Percentiles rank a stretch among this genome's conserved stretches.
Conservation (phyloP, 1,140 invertebrate genomes). For the Listronotus bonariensis region DNA sequence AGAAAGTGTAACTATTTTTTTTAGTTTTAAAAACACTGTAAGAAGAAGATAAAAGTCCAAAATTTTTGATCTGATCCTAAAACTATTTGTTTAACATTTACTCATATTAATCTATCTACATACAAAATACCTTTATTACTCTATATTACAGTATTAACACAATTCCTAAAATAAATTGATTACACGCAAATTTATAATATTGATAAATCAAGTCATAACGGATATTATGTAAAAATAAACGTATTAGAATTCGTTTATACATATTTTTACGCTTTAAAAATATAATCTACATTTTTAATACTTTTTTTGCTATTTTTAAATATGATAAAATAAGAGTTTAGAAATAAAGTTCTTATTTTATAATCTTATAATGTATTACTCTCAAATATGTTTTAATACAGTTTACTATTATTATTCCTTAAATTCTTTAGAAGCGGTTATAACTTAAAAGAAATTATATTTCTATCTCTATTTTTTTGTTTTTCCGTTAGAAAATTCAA, state of each 20-base stretch:
- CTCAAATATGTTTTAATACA: no score
- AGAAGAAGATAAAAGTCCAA: no score
- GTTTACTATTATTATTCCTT: no score
- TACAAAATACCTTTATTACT: neutral
- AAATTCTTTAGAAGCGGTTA: no score
- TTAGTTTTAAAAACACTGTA: no score
- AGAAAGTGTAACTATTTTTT: no score
- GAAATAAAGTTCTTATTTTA: no score
- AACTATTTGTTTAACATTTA: neutral
- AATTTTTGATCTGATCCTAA: no score
- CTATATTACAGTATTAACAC: slow-evolving; percentile 16
- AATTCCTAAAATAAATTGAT: slow-evolving; percentile 35
- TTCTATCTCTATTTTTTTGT: no score
- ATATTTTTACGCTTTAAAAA: slow-evolving; percentile 40
- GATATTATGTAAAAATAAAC: slow-evolving; percentile 42
- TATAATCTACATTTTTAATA: slow-evolving; percentile 23
- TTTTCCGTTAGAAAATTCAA: no score
- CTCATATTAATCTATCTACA: neutral
- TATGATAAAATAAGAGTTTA: neutral
- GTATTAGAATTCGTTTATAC: slow-evolving; percentile 15
- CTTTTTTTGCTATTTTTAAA: neutral
- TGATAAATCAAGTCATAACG: slow-evolving; percentile 33
- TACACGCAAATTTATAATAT: slow-evolving; percentile 32
- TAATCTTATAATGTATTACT: no score
- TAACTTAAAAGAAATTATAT: no score